phyloP scores from a whole-genome alignment of 2,888 invertebrate genomes.

The Thumatha senex region DNA sequence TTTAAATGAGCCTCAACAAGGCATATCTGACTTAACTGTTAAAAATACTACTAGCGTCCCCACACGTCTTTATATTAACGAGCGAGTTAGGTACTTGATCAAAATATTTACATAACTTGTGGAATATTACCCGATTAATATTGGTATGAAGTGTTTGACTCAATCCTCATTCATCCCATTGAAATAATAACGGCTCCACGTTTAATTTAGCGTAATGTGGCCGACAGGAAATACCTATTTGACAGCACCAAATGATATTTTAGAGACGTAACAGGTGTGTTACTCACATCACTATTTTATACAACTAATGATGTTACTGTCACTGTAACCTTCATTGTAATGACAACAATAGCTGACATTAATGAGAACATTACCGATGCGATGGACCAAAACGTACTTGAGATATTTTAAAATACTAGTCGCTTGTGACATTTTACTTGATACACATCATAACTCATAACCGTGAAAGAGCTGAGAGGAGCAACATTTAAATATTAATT shows the following conservation, averaged over 20 bases:
- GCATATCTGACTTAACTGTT: neutral
- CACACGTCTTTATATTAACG: neutral
- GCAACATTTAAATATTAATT: constrained; percentile 5
- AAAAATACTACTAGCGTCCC: neutral
- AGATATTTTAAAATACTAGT: neutral
- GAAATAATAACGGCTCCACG: constrained; percentile 2
- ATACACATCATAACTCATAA: neutral
- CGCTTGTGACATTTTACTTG: neutral
- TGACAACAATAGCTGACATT: constrained; percentile 14
- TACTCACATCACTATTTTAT: constrained; percentile 24
- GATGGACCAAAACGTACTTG: constrained; percentile 6
- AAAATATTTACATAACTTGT: constrained; percentile 3
- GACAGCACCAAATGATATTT: constrained; percentile 25
- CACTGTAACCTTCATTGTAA: constrained; percentile 13
- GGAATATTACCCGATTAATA: constrained; percentile 13
- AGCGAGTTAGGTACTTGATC: neutral
- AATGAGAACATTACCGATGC: constrained; percentile 12
- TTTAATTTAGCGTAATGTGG: constrained; percentile 17
- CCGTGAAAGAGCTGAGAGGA: neutral
- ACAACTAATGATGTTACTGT: constrained; percentile 17
- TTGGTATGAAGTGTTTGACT: constrained; percentile 2
- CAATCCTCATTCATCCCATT: neutral
- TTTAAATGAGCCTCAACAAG: constrained; percentile 1
- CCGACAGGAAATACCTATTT: constrained; percentile 32
- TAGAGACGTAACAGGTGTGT: constrained; percentile 33